A percentile compares a stretch with the other conserved stretches of the same genome.
Conservation (phyloP, 2,888 invertebrate species). For the Chromoteleia sp. region DNA sequence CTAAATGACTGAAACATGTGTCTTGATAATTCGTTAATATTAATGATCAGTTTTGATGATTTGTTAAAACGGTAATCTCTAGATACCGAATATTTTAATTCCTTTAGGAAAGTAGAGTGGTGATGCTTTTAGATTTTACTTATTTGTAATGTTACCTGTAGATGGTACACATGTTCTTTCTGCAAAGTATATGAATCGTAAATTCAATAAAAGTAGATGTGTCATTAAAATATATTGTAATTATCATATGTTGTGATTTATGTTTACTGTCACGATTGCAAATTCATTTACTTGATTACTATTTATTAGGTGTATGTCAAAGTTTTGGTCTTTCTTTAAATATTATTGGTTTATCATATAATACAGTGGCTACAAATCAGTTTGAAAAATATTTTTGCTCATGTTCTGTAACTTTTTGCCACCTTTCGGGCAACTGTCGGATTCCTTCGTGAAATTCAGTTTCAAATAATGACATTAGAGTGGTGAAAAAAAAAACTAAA, state of each 20-base stretch:
- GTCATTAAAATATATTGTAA: constrained; percentile 19
- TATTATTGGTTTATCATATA: too few relatives aligned
- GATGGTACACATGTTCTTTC: constrained; percentile 57
- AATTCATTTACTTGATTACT: too few relatives aligned
- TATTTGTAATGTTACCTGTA: constrained; percentile 34
- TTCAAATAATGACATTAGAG: too few relatives aligned
- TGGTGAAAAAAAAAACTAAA: too few relatives aligned
- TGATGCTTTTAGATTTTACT: not conserved
- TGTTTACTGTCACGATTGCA: not conserved
- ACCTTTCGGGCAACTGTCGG: too few relatives aligned
- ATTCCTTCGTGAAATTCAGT: too few relatives aligned
- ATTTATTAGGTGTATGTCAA: too few relatives aligned
- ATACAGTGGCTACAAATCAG: too few relatives aligned
- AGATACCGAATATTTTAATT: not conserved
- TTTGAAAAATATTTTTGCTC: too few relatives aligned
- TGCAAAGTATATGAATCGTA: constrained; percentile 37
- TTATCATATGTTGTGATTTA: constrained; percentile 7
- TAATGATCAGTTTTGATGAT: constrained; percentile 9
- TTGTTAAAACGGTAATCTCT: constrained; percentile 1
- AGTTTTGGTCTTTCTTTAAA: too few relatives aligned
- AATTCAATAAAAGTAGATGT: constrained; percentile 16
- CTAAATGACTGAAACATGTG: constrained; percentile 33
- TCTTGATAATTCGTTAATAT: constrained; percentile 25
- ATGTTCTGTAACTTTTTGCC: too few relatives aligned
- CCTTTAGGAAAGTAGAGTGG: not conserved